These are phyloP conservation scores for Dipodomys merriami DNA, from an alignment of 2,113 vertebrate genomes.

Conservation along the genomic window DNA sequence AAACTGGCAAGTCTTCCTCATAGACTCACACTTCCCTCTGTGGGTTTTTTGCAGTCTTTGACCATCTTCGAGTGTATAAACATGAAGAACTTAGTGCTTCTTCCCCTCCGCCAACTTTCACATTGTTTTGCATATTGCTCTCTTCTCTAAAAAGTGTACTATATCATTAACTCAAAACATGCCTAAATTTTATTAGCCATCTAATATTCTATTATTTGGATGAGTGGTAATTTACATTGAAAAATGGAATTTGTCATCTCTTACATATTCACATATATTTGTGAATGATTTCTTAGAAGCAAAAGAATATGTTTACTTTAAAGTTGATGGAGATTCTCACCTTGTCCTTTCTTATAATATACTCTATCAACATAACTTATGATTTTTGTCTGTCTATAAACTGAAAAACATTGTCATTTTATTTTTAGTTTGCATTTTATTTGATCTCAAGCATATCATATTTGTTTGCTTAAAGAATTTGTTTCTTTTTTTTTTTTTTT, in stretches of 20 bases:
- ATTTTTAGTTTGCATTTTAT: conserved; percentile 38
- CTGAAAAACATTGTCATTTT: not conserved
- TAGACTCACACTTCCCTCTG: not conserved
- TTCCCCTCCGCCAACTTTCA: too few relatives aligned
- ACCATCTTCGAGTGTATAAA: not conserved
- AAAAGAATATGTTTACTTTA: not conserved
- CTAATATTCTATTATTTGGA: not conserved
- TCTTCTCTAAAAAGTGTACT: not conserved
- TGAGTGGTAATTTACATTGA: not conserved
- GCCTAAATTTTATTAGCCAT: not conserved
- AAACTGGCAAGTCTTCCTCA: not conserved
- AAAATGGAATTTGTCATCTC: conserved; percentile 15
- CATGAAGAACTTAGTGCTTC: not conserved
- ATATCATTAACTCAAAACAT: not conserved
- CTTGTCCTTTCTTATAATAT: not conserved
- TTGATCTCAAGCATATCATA: not conserved
- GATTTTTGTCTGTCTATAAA: not conserved
- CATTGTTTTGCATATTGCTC: not conserved
- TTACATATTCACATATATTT: conserved; percentile 7
- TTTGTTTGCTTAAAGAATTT: conserved; percentile 3
- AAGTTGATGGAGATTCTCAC: not conserved
- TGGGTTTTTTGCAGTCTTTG: not conserved
- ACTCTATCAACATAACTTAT: not conserved
- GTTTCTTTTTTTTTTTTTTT: too few relatives aligned
- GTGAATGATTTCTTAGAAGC: conserved; percentile 31